Evolutionary conservation across 2,888 invertebrate genomes (phyloP), one percentile per base, ranked within the genome.

Genomic region (Sympetrum striolatum): DNA sequence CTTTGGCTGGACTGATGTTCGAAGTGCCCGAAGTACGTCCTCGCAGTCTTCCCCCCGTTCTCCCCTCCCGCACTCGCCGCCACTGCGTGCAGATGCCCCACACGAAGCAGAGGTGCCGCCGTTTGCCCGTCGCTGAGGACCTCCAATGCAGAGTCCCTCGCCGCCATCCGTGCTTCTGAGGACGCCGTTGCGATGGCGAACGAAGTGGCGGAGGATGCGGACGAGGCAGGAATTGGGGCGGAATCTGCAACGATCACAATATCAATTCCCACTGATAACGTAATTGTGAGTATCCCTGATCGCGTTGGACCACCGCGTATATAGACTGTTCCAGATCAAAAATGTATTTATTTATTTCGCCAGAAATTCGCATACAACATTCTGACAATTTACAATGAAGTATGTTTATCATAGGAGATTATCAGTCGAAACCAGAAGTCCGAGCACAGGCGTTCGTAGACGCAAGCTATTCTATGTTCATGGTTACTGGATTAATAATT

Each of bases 41-140:
- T 96, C 82, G 97, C 97, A 5, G 97, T 97, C 91, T 64, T 64
- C 92, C 97, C 95, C 98, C 96, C 80, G 97, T 94, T 25, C 98
- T 98, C 18, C 98, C 97, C 0, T 98, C 82, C 90, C 18, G 22
- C 25, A 22, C 64, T 82, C 60, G 39, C 58, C 25, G 81, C 90
- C 90, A 97, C 96, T 81, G 93, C 92, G 93, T 98, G 98, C 91
- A 98, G 95, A 92, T 97, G 96, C 0, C 97, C 97, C 90, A 98
- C 95, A 92, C 97, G 95, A 91, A 98, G 96, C 81, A 97, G 94
- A 25, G 98, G 98, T 15, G 98, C 97, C 0, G 97, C 98, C 90
- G 98, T 97, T 92, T 98, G 97, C 0, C 98, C 98, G 93, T 99
- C 99, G 93, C 98, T 98, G 90, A 99, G 94, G 91, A 98, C 96